A percentile compares a stretch with the other conserved stretches of the same genome.
phyloP scores from a whole-genome alignment of 2,888 invertebrate genomes.

The Epistrophe grossulariae region DNA sequence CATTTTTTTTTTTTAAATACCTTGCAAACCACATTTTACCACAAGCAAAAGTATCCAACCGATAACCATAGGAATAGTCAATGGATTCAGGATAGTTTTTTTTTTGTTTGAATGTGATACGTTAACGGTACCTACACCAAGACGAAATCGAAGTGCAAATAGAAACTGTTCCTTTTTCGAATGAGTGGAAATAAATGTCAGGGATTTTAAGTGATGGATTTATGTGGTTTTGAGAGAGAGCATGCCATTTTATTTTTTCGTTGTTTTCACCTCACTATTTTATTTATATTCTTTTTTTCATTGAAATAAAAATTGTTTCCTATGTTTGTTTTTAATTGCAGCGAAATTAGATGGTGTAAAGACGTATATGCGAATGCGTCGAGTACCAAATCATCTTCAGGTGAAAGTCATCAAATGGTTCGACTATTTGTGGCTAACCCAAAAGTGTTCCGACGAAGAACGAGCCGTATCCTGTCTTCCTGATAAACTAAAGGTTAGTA shows the following conservation, averaged over 20 bases:
- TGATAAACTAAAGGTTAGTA: conserved; percentile 93
- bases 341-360: conserved; percentile 99
- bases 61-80: conserved; percentile 36
- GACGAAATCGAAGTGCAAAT: conserved; percentile 25
- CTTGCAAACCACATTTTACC: too few relatives aligned
- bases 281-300: conserved; percentile 7
- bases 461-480: conserved; percentile 97
- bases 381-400: conserved; percentile 97
- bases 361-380: conserved; percentile 98
- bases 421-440: conserved; percentile 99
- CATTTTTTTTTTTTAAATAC: too few relatives aligned
- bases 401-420: conserved; percentile 99
- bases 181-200: conserved; percentile 36
- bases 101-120: neutral
- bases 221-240: conserved; percentile 48
- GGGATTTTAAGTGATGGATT: conserved; percentile 60
- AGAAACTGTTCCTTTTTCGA: conserved; percentile 21
- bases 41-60: conserved; percentile 20
- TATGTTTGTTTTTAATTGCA: conserved; percentile 85
- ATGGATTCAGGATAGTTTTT: conserved; percentile 13
- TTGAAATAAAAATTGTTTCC: conserved; percentile 23
- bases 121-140: neutral
- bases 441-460: conserved; percentile 99
- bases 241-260: conserved; percentile 54
- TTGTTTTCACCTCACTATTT: conserved; percentile 68